Evolutionary conservation across 1,140 invertebrate species (phyloP).

Genomic region (Calephelis nemesis): DNA sequence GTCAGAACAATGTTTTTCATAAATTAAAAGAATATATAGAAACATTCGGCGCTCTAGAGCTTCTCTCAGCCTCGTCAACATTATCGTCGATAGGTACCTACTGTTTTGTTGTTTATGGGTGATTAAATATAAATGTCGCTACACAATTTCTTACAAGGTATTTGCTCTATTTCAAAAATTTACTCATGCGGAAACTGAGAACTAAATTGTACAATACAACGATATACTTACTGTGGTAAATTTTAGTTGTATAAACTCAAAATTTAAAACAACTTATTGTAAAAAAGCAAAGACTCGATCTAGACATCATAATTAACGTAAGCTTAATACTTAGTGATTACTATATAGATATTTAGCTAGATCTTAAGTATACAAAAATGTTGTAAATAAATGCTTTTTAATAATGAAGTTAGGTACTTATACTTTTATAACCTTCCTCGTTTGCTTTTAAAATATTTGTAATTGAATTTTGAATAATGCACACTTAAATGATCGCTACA

Average conservation of each 20-base stretch:
- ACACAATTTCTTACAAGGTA: not conserved
- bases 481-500: too few species aligned
- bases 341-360: not conserved
- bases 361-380: conserved; percentile 3
- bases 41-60: too few species aligned
- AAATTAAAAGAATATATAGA: too few species aligned
- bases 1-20: too few species aligned
- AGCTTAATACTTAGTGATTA: not conserved
- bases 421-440: not conserved
- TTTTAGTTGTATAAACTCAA: conserved; percentile 42
- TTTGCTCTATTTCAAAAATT: conserved; percentile 35
- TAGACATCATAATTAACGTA: conserved; percentile 40
- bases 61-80: too few species aligned
- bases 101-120: too few species aligned
- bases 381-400: conserved; percentile 10
- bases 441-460: not conserved
- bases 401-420: not conserved
- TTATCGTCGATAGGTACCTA: too few species aligned
- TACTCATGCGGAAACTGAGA: conserved; percentile 41
- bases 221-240: conserved; percentile 51
- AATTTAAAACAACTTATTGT: conserved; percentile 42
- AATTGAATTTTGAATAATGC: not conserved
- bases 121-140: too few species aligned
- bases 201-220: conserved; percentile 62
- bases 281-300: conserved; percentile 58